Evolutionary conservation across 2,113 vertebrate genomes (phyloP).

Genomic region (Melanotaenia duboulayi): DNA sequence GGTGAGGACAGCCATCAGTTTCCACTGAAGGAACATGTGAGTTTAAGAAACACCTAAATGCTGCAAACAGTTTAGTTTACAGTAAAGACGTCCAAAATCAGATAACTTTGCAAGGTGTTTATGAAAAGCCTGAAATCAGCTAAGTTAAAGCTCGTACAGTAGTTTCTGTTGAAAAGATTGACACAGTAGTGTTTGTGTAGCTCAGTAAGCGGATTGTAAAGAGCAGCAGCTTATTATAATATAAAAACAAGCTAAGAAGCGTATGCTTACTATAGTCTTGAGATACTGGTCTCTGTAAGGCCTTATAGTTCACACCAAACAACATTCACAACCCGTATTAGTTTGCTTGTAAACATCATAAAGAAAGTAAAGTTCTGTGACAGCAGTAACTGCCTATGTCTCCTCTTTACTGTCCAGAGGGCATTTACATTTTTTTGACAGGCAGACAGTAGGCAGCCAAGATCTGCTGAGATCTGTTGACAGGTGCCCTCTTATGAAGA

Average conservation of each 20-base stretch:
- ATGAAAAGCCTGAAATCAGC: neutral
- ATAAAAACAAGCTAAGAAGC: constrained; percentile 7
- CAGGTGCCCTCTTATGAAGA: constrained; percentile 50
- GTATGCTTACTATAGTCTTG: neutral
- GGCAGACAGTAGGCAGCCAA: constrained; percentile 33
- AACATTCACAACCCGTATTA: constrained; percentile 6
- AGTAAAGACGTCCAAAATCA: neutral
- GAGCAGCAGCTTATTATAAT: constrained; percentile 44
- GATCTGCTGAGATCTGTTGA: constrained; percentile 55
- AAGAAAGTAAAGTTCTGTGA: constrained; percentile 15
- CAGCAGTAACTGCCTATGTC: neutral
- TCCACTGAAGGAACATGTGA: constrained; percentile 5
- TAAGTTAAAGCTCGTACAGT: too few relatives aligned
- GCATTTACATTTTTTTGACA: constrained; percentile 43
- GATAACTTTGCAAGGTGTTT: neutral
- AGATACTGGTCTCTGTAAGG: neutral
- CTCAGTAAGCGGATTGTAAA: constrained; percentile 15
- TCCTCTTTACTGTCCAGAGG: constrained; percentile 31
- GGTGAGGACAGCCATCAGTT: constrained; percentile 10
- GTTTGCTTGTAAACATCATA: constrained; percentile 5
- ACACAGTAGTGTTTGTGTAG: neutral
- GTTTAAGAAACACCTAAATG: neutral
- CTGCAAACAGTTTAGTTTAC: neutral
- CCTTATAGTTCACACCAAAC: neutral
- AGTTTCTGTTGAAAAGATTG: too few relatives aligned